Base-by-base conservation (phyloP, 2,113 vertebrate genomes). In the Jacana jacana region DNA sequence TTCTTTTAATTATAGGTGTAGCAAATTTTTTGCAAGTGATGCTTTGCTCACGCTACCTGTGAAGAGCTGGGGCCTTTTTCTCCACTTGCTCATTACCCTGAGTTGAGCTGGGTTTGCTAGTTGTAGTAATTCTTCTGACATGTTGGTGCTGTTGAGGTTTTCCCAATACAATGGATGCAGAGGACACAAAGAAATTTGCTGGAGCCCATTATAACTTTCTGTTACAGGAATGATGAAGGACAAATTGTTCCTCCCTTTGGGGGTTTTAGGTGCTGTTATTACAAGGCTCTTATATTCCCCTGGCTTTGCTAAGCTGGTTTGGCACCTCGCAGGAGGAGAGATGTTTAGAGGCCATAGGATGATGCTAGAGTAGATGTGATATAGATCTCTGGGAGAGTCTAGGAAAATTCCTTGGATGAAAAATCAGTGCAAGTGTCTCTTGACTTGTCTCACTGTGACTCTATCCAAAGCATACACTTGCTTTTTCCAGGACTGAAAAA, bases 61-160 rank as follows among this genome's bases (percentile, higher is more conserved):
- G 37, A 42, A 33, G 57, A 66, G 31, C 31, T 3, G 10, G 23
- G n/a, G 22, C 28, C 37, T 63, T 18, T 30, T 44, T 22, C n/a
- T 28, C 14, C 40, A n/a, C 27, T 14, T 52, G 48, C n/a, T 70
- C 1, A 9, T 16, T 61, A 33, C 42, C 2, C 0, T n/a, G 9
- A 1, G 0, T 37, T 1, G 1, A 23, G 39, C n/a, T 87, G 77
- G 10, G 22, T 66, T 78, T 69, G n/a, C 51, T 11, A 5, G 3
- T n/a, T 57, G 16, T 14, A 28, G 28, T 1, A 3, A 25, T 52
- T 25, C 61, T 63, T 66, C 81, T 77, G 58, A 49, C 8, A 30
- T 17, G 2, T 4, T 61, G 60, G n/a, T 78, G n/a, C 37, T 58
- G 11, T 24, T 49, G 86, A 40, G 42, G 9, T 20, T 88, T 78